phyloP scores from a whole-genome alignment of 2,113 vertebrate species.

The Oreochromis aureus region DNA sequence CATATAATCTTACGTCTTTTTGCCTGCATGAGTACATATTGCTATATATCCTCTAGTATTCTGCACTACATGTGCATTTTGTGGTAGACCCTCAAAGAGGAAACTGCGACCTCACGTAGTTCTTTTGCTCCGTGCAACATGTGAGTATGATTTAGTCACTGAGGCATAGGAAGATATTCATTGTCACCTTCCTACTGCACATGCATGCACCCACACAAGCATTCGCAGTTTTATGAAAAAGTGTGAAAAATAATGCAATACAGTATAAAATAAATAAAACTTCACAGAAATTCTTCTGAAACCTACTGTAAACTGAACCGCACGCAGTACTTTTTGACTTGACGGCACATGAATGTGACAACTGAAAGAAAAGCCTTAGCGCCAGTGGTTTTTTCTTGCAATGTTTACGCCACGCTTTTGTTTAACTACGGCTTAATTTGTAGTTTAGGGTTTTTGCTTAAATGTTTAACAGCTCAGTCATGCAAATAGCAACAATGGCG shows the following conservation, averaged over 20 bases:
- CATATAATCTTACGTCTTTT: neutral
- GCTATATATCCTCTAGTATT: neutral
- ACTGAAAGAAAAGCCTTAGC: neutral
- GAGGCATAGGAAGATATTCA: neutral
- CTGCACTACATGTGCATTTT: neutral
- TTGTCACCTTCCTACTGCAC: neutral
- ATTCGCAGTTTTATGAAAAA: neutral
- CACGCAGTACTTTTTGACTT: neutral
- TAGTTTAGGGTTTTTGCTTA: neutral
- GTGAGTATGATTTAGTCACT: neutral
- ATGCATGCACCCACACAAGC: neutral
- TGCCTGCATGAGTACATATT: neutral
- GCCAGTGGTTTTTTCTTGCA: rapidly evolving
- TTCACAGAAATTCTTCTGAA: neutral
- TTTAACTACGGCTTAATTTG: neutral
- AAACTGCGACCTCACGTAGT: neutral
- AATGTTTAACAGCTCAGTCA: neutral
- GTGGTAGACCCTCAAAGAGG: neutral
- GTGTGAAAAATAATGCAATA: neutral
- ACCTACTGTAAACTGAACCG: neutral
- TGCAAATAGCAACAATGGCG: neutral
- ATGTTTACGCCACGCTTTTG: neutral
- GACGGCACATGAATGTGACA: neutral
- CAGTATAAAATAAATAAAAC: neutral
- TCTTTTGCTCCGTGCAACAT: neutral